Conservation (phyloP, 1,140 invertebrate species). For the Ladona fulva region DNA sequence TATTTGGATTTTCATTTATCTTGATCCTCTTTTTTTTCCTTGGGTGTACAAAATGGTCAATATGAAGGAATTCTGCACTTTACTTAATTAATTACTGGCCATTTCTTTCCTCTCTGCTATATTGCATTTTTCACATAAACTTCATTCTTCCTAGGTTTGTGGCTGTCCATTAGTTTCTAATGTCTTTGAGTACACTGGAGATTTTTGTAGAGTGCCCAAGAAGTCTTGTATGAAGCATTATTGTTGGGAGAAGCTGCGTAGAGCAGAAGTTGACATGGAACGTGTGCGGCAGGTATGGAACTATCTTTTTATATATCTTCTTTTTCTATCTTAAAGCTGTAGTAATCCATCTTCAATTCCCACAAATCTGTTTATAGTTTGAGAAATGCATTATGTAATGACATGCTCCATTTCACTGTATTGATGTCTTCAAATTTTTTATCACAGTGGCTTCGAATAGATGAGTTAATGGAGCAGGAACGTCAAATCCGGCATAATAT, state of each 20-base stretch:
- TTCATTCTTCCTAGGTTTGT: slow-evolving; percentile 56
- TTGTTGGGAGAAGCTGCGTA: slow-evolving; percentile 89
- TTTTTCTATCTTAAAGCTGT: background rate
- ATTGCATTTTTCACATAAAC: no score
- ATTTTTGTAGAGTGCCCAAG: slow-evolving; percentile 79
- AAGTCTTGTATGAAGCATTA: slow-evolving; percentile 88
- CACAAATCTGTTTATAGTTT: no score
- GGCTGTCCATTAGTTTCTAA: slow-evolving; percentile 81
- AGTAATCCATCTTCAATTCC: no score
- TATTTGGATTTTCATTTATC: no score
- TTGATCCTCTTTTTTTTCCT: no score
- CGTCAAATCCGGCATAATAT: slow-evolving; percentile 76
- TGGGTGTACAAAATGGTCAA: no score
- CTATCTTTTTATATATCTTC: slow-evolving; percentile 20
- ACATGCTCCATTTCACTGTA: slow-evolving; percentile 57
- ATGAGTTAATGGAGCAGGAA: slow-evolving; percentile 93
- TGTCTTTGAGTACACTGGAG: slow-evolving; percentile 67
- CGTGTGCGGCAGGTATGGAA: slow-evolving; percentile 47
- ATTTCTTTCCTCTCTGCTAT: no score
- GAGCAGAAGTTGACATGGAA: slow-evolving; percentile 74
- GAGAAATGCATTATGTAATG: slow-evolving; percentile 25
- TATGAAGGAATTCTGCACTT: no score
- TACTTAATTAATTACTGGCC: no score
- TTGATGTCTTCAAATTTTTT: slow-evolving; percentile 15
- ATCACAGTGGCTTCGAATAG: slow-evolving; percentile 81